These are phyloP conservation scores for Chloropsis hardwickii DNA, from an alignment of 2,113 vertebrate genomes.

Conservation along the genomic window DNA sequence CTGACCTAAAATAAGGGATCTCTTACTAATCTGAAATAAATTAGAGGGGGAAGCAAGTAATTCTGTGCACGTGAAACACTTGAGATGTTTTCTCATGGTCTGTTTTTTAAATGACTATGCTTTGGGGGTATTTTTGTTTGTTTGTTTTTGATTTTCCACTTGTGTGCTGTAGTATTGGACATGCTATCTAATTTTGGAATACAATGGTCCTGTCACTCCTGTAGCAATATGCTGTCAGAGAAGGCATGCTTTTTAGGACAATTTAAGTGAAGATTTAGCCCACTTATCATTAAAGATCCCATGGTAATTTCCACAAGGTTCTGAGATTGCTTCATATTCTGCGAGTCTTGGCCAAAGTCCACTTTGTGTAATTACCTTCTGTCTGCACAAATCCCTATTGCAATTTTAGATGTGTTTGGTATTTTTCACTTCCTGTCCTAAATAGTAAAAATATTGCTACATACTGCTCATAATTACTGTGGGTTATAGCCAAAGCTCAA, in stretches of 20 bases:
- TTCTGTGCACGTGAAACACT: not conserved
- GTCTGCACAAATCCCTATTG: constrained; percentile 42
- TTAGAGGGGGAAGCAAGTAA: not conserved
- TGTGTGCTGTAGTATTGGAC: not conserved
- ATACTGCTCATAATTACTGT: not conserved
- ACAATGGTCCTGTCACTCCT: not conserved
- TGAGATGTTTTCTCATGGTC: not conserved
- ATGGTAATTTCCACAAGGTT: constrained; percentile 34
- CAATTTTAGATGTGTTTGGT: constrained; percentile 35
- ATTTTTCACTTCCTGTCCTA: constrained; percentile 44
- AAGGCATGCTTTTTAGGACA: not conserved
- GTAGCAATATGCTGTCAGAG: not conserved
- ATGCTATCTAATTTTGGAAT: not conserved
- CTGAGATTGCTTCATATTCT: constrained; percentile 11
- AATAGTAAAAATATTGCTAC: constrained; percentile 23
- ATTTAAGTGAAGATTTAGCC: not conserved
- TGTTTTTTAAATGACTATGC: not conserved
- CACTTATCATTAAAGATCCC: constrained; percentile 23
- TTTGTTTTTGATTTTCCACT: not conserved
- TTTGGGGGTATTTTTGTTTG: not conserved
- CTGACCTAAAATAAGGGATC: constrained; percentile 44
- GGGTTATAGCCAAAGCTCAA: not conserved
- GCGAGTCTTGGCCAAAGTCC: constrained; percentile 56
- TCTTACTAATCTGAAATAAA: constrained; percentile 49
- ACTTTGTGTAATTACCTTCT: constrained; percentile 60